Evolutionary conservation across 2,797 vertebrate genomes (phyloP).

Genomic region (Philypnodon macrostomus): DNA sequence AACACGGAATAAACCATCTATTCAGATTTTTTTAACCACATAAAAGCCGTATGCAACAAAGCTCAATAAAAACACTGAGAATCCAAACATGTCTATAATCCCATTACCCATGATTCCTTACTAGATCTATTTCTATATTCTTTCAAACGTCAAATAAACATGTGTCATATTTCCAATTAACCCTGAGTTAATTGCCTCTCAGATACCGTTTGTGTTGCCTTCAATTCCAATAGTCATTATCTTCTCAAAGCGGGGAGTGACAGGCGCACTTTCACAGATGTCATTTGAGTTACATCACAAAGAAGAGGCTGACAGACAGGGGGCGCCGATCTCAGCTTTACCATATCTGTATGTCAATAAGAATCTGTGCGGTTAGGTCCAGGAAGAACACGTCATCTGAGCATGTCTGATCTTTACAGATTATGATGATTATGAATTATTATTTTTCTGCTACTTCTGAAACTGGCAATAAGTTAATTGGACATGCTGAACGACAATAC

Average conservation of each 20-base stretch:
- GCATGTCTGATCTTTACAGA: not conserved
- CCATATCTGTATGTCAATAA: not conserved
- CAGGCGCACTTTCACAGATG: constrained; percentile 6
- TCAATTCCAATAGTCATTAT: constrained; percentile 45
- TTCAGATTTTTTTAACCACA: no score
- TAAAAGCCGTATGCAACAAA: no score
- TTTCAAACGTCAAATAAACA: constrained; percentile 29
- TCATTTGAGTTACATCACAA: not conserved
- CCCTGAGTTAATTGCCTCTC: constrained; percentile 53
- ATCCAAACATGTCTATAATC: no score
- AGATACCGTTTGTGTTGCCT: constrained; percentile 41
- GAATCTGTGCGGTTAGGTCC: not conserved
- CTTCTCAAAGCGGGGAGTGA: constrained; percentile 36
- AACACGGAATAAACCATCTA: no score
- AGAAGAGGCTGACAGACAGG: constrained; percentile 2
- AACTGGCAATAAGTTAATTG: no score
- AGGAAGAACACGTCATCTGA: not conserved
- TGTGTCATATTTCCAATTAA: constrained; percentile 47
- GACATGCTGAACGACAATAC: no score
- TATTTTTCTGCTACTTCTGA: no score
- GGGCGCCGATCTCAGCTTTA: not conserved
- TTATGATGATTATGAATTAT: no score
- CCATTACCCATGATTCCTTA: no score
- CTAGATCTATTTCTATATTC: not conserved
- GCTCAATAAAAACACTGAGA: no score